Evolutionary conservation across 2,888 invertebrate genomes (phyloP).

Genomic region (Enoplolaimus lenunculus): DNA sequence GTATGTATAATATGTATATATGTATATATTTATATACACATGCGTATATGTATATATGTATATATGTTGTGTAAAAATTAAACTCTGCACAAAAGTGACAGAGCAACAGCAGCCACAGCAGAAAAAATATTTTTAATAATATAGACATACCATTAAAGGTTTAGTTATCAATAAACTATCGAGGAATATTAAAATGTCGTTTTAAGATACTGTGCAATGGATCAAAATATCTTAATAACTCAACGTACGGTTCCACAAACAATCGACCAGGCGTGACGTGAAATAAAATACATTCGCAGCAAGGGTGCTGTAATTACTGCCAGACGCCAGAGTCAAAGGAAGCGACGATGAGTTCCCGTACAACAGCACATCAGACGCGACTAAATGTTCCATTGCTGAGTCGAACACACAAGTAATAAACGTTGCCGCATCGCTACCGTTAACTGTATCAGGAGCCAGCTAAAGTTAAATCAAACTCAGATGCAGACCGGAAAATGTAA

Average conservation of each 20-base stretch:
- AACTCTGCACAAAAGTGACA: too few relatives aligned
- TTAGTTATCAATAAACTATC: too few relatives aligned
- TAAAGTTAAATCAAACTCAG: constrained; percentile 1
- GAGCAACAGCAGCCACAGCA: too few relatives aligned
- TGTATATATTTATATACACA: too few relatives aligned
- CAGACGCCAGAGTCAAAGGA: constrained; percentile 28
- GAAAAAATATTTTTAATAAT: too few relatives aligned
- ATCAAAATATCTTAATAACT: too few relatives aligned
- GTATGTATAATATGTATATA: too few relatives aligned
- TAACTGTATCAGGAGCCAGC: constrained; percentile 16
- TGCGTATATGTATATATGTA: too few relatives aligned
- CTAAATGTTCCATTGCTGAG: constrained; percentile 70
- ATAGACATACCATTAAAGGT: too few relatives aligned
- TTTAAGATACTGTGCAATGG: too few relatives aligned
- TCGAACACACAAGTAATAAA: constrained; percentile 26
- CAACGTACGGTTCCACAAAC: constrained; percentile 73
- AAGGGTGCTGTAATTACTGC: constrained; percentile 59
- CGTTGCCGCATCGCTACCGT: neutral
- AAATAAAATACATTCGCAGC: constrained; percentile 86
- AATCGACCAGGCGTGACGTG: constrained; percentile 81
- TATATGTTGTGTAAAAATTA: too few relatives aligned
- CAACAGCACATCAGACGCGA: constrained; percentile 76
- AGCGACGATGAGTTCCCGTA: constrained; percentile 41
- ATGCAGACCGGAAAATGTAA: neutral
- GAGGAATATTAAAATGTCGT: too few relatives aligned